Evolutionary conservation across 2,888 invertebrate genomes (phyloP).

Genomic region (Bellardia pandia): DNA sequence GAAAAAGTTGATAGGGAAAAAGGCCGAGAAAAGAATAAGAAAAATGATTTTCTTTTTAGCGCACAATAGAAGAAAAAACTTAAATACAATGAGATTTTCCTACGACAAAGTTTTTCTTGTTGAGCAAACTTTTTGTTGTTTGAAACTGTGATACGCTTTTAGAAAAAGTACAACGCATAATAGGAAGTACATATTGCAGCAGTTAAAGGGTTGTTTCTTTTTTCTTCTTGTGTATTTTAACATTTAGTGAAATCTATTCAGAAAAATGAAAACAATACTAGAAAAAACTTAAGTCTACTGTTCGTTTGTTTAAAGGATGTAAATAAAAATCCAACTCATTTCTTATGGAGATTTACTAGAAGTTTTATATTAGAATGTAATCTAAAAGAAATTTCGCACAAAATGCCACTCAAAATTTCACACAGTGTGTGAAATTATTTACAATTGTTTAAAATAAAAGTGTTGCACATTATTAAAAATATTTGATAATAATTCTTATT

Average conservation of each 20-base stretch:
- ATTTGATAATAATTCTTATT: no score
- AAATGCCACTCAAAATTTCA: background rate
- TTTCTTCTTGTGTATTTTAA: constrained; percentile 2
- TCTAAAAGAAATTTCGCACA: constrained; percentile 7
- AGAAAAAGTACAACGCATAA: background rate
- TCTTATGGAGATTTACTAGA: constrained; percentile 2
- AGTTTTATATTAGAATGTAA: background rate
- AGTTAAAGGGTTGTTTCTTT: constrained; percentile 34
- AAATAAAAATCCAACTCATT: background rate
- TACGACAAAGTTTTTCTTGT: constrained; percentile 52
- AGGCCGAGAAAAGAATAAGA: constrained; percentile 1
- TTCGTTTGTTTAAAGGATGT: constrained; percentile 17
- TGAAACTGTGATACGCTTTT: background rate
- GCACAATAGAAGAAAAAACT: constrained; percentile 31
- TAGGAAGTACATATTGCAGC: background rate
- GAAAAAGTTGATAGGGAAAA: background rate
- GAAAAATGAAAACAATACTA: background rate
- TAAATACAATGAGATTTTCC: constrained; percentile 32
- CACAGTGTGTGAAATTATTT: no score
- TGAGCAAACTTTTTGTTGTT: constrained; percentile 8
- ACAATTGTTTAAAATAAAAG: background rate
- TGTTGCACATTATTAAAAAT: background rate
- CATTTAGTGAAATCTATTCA: constrained; percentile 3
- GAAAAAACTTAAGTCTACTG: constrained; percentile 1
- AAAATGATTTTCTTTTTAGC: constrained; percentile 11